Percentiles rank a stretch among this genome's conserved stretches.
Conservation (phyloP, 2,888 invertebrate species). For the Hecatera dysodea region DNA sequence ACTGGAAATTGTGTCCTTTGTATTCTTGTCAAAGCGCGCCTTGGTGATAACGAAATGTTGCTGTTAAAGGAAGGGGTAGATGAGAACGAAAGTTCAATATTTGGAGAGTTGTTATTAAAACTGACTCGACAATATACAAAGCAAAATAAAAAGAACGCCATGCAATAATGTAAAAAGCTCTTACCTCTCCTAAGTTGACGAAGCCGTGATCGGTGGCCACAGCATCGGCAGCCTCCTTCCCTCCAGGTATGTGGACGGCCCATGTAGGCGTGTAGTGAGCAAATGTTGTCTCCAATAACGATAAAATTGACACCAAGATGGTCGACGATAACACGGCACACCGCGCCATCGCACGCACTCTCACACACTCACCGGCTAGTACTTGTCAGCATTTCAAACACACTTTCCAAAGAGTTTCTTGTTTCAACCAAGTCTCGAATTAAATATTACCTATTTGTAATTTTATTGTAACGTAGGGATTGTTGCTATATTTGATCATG, state of each 20-base stretch:
- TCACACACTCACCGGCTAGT: slow-evolving; percentile 86
- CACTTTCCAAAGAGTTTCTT: slow-evolving; percentile 70
- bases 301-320: slow-evolving; percentile 79
- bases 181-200: slow-evolving; percentile 96
- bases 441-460: slow-evolving; percentile 44
- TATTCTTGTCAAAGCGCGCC: neutral
- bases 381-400: slow-evolving; percentile 89
- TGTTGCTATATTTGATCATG: slow-evolving; percentile 60
- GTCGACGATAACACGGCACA: slow-evolving; percentile 78
- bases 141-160: neutral
- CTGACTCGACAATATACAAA: neutral
- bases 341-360: slow-evolving; percentile 85
- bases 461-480: slow-evolving; percentile 66
- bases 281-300: slow-evolving; percentile 74
- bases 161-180: slow-evolving; percentile 67
- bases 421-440: slow-evolving; percentile 60
- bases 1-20: slow-evolving; percentile 1
- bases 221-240: slow-evolving; percentile 92
- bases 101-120: neutral
- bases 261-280: slow-evolving; percentile 95
- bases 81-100: neutral
- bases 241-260: slow-evolving; percentile 95
- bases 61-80: neutral
- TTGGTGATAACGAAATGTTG: neutral
- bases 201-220: slow-evolving; percentile 96